Evolutionary conservation across 2,113 vertebrate genomes (phyloP), one percentile per base, ranked within the genome.

Genomic region (Rhombomys opimus): DNA sequence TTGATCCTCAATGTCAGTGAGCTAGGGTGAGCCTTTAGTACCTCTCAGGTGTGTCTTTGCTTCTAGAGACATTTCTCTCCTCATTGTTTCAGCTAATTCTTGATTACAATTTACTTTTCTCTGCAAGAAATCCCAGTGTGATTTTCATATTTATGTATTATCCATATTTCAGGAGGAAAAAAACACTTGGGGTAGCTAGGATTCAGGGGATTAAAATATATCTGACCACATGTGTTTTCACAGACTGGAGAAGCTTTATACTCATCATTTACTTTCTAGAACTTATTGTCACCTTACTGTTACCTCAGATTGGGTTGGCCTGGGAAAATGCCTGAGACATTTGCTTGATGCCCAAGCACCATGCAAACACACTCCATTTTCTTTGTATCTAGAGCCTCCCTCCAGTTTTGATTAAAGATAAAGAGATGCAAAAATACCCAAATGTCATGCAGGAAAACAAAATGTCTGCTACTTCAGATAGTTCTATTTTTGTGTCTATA

Each of bases 371-470:
- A 94, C 96, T 97, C 41, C 82, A 80, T 81, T 95, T 94, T 65
- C 87, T 93, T 97, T 86, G 10, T 97, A 92, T 93, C 89, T 87
- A 95, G 93, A 91, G 96, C 75, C 54, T 76, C 91, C 68, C 63
- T 50, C n/a, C 80, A 94, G 92, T 94, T 97, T 97, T 97, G 91
- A 97, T 96, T 90, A 94, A 95, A 97, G 97, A 97, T 95, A 97
- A 98, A 97, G 86, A 96, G 88, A 97, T 97, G 95, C 92, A 97
- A 97, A 98, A 94, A 92, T 97, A 97, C 86, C 95, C 97, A 98
- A 98, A 97, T 97, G 95, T 94, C 95, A 97, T 97, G 95, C 97
- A 97, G 84, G 81, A 89, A 97, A 96, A 97, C 96, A 97, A 97
- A 97, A 97, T 95, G 95, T 96, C 96, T 97, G 92, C 93, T 92